These are phyloP conservation scores for Pomatorhinus ruficollis DNA, from an alignment of 2,113 vertebrate genomes.

Conservation along the genomic window DNA sequence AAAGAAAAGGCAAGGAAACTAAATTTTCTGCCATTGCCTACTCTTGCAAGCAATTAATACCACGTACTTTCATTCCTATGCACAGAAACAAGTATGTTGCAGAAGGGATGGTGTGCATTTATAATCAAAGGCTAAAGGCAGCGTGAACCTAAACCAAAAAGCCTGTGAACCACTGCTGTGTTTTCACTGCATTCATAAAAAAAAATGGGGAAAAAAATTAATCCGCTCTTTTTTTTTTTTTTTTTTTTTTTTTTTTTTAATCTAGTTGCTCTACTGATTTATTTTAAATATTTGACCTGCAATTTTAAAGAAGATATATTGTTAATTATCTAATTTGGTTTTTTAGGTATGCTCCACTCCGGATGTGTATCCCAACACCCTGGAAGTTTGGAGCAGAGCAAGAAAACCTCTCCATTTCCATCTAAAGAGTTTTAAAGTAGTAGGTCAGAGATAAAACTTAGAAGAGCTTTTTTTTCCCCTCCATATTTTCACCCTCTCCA, in stretches of 20 bases:
- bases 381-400: background rate
- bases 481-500: background rate
- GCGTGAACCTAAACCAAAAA: background rate
- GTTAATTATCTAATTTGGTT: background rate
- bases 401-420: background rate
- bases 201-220: accelerated
- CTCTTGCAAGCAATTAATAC: background rate
- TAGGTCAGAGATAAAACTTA: background rate
- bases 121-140: background rate
- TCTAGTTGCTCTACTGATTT: background rate
- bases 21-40: background rate
- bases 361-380: accelerated
- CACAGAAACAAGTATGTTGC: background rate
- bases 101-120: background rate
- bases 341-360: background rate
- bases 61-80: background rate
- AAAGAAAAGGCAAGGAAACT: background rate
- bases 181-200: background rate
- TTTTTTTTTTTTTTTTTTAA: background rate
- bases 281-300: background rate
- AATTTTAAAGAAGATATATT: background rate
- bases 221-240: background rate
- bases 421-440: background rate
- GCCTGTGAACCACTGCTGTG: background rate
- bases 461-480: background rate